Evolutionary conservation across 2,113 vertebrate genomes (phyloP), one percentile per base, ranked within the genome.

Genomic region (Mormoops blainvillei): DNA sequence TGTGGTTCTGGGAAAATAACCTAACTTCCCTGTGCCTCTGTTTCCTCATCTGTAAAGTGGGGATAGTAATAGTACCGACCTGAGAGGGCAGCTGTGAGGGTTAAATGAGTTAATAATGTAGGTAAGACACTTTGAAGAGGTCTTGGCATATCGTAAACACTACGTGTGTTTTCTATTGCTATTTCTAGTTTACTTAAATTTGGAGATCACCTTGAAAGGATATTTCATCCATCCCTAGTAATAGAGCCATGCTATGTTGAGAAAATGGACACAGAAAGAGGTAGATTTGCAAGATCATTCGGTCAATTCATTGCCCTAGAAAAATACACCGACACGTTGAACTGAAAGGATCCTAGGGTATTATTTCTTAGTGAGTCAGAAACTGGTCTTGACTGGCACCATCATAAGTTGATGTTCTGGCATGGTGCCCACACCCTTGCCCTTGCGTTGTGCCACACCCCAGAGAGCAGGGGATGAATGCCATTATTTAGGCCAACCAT

Each of bases 131-230:
- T 83, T 83, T 41, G 83, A 91, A 81, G n/a, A 95, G 54, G 83
- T 50, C 67, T 58, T 86, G 38, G 52, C 36, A 78, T 50, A n/a
- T 8, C 65, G 38, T 87, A 43, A 87, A 38, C 56, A 56, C 28
- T 70, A 41, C 16, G 26, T 71, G 9, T 63, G 20, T 71, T 83
- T 56, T 33, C 58, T 87, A n/a, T 76, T 87, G 58, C 33, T 91
- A 63, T 88, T 65, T 94, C 88, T 70, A 87, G 58, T 41, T 88
- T 89, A 76, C 70, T 61, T 86, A 65, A 70, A 86, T 91, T 31
- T 67, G 67, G 84, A 92, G 70, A 33, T 33, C 52, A 61, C 31
- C 14, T 36, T 41, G 61, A 58, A 52, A 68, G 33, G 48, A 48
- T 74, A 92, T 45, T 87, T 92, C 22, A 15, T 70, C 56, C 58